Conservation (phyloP, 2,797 vertebrate species). For the Euthynnus affinis region DNA sequence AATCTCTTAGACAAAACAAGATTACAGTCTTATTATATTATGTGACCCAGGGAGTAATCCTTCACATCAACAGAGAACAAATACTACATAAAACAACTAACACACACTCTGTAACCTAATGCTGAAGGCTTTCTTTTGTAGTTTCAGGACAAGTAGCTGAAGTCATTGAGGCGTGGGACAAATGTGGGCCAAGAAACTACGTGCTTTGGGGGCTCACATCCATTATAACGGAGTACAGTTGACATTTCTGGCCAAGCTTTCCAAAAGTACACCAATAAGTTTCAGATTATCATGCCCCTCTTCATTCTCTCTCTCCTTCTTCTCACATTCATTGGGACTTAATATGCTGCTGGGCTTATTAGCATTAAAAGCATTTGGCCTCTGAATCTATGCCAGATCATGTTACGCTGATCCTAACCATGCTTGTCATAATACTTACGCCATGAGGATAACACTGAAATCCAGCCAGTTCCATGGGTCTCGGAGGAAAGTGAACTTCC, state of each 20-base stretch:
- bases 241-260: conserved; percentile 39
- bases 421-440: conserved; percentile 90
- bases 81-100: background rate
- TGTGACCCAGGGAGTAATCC: background rate
- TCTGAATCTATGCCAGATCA: conserved; percentile 58
- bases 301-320: conserved; percentile 1
- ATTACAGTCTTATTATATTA: conserved; percentile 11
- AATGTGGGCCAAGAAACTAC: conserved; percentile 44
- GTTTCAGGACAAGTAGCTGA: conserved; percentile 31
- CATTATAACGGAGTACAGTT: conserved; percentile 44
- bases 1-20: conserved; percentile 10
- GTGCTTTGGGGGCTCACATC: conserved; percentile 49
- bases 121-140: conserved; percentile 36
- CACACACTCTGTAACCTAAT: conserved; percentile 20
- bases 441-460: conserved; percentile 98
- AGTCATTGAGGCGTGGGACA: conserved; percentile 36
- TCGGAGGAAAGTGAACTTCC: conserved; percentile 96
- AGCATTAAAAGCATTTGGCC: conserved; percentile 52
- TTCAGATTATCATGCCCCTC: conserved; percentile 24
- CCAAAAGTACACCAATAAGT: conserved; percentile 27
- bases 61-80: conserved; percentile 12
- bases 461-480: conserved; percentile 99
- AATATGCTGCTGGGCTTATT: conserved; percentile 47
- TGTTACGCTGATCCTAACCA: conserved; percentile 51
- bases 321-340: conserved; percentile 44